Evolutionary conservation across 2,797 vertebrate genomes (phyloP).

Genomic region (Aldrovandia affinis): DNA sequence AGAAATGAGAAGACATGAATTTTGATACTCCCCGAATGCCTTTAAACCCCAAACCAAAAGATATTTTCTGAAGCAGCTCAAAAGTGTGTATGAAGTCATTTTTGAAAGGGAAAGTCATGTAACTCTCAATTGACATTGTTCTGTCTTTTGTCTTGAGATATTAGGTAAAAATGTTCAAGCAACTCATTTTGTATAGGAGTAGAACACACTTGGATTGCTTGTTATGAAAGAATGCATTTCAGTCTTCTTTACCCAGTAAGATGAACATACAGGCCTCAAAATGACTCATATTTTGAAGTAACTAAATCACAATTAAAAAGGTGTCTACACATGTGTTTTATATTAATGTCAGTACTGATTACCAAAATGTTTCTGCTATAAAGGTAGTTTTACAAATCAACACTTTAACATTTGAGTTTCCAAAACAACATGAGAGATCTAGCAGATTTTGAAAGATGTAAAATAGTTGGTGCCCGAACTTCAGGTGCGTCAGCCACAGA

Average conservation of each 20-base stretch:
- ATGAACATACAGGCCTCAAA: not conserved
- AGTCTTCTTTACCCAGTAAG: no score
- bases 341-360: no score
- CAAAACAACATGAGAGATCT: no score
- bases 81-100: not conserved
- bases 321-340: no score
- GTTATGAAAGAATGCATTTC: not conserved
- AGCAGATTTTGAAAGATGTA: no score
- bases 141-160: not conserved
- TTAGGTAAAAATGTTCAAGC: not conserved
- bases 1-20: not conserved
- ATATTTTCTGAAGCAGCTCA: constrained; percentile 1
- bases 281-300: no score
- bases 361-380: no score
- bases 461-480: no score
- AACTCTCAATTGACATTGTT: not conserved
- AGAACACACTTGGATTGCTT: not conserved
- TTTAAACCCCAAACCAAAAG: not conserved
- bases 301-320: no score
- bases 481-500: no score
- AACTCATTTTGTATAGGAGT: not conserved
- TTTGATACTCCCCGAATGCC: constrained; percentile 3
- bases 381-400: no score
- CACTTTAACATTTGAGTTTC: no score
- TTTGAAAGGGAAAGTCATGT: not conserved